phyloP scores from a whole-genome alignment of 2,888 invertebrate genomes.

The Sympetrum striolatum region DNA sequence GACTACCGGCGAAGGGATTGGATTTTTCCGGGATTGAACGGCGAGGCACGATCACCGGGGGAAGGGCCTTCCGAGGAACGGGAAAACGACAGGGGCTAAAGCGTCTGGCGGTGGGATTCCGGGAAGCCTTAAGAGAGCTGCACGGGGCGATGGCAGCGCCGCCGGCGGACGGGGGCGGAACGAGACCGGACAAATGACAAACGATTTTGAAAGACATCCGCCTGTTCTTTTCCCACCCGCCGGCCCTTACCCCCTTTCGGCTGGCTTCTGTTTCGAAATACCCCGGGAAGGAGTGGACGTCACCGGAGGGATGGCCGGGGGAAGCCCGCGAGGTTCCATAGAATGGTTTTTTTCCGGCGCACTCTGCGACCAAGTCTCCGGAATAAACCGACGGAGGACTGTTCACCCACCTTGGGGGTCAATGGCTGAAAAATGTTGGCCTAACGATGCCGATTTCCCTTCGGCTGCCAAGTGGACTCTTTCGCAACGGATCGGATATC shows the following conservation, averaged over 20 bases:
- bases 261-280: constrained; percentile 39
- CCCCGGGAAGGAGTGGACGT: background rate
- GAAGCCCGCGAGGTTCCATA: background rate
- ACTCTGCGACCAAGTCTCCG: constrained; percentile 35
- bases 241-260: background rate
- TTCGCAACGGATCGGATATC: background rate
- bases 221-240: background rate
- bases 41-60: no score
- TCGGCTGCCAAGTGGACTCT: background rate
- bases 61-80: background rate
- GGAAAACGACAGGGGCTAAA: background rate
- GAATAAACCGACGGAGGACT: constrained; percentile 17
- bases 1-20: background rate
- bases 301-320: background rate
- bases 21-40: background rate
- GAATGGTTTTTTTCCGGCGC: constrained; percentile 1
- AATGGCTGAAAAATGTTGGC: constrained; percentile 28
- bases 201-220: constrained; percentile 43
- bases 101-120: constrained; percentile 36
- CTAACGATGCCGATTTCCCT: background rate
- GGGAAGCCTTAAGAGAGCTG: constrained; percentile 17
- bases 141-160: constrained; percentile 8
- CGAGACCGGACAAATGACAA: constrained; percentile 39
- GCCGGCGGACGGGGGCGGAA: constrained; percentile 7
- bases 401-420: constrained; percentile 1